Conservation (phyloP, 1,140 invertebrate genomes). For the Lordiphosa stackelbergi region DNA sequence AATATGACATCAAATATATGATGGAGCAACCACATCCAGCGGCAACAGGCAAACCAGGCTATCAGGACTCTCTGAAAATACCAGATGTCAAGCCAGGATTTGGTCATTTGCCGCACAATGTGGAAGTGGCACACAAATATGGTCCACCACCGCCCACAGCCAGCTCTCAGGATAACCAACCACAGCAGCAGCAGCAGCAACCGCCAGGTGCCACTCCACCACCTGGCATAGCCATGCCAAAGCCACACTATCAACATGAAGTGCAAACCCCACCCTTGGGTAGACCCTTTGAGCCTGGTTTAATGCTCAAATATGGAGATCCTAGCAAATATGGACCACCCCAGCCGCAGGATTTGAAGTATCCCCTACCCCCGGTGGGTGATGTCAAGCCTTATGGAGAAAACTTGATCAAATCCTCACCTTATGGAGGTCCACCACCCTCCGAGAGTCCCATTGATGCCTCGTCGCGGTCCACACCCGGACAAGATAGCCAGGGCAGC, state of each 20-base stretch:
- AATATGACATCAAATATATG: slow-evolving; percentile 76
- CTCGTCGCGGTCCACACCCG: slow-evolving; percentile 70
- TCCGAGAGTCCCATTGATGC: slow-evolving; percentile 74
- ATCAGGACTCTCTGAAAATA: slow-evolving; percentile 66
- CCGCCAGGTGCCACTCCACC: slow-evolving; percentile 64
- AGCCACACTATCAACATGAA: slow-evolving; percentile 73
- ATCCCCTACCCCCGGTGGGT: slow-evolving; percentile 65
- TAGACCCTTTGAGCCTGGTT: slow-evolving; percentile 67
- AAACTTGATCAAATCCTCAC: slow-evolving; percentile 74
- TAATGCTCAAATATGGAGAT: slow-evolving; percentile 77
- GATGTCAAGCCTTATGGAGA: slow-evolving; percentile 59
- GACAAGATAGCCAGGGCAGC: slow-evolving; percentile 76
- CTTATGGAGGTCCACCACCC: slow-evolving; percentile 48
- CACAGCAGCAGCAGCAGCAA: slow-evolving; percentile 25
- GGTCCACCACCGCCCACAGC: slow-evolving; percentile 26
- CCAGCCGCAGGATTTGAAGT: slow-evolving; percentile 72
- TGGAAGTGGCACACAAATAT: slow-evolving; percentile 43
- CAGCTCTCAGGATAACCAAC: slow-evolving; percentile 24
- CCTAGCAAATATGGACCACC: slow-evolving; percentile 66
- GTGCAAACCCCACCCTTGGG: slow-evolving; percentile 68
- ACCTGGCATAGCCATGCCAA: slow-evolving; percentile 71
- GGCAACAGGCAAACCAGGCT: slow-evolving; percentile 44
- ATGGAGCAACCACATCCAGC: slow-evolving; percentile 66
- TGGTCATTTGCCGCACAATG: slow-evolving; percentile 54
- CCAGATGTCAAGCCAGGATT: slow-evolving; percentile 69